Evolutionary conservation across 2,797 vertebrate species (phyloP), one percentile per base, ranked within the genome.

Genomic region (Sebastes diploproa): DNA sequence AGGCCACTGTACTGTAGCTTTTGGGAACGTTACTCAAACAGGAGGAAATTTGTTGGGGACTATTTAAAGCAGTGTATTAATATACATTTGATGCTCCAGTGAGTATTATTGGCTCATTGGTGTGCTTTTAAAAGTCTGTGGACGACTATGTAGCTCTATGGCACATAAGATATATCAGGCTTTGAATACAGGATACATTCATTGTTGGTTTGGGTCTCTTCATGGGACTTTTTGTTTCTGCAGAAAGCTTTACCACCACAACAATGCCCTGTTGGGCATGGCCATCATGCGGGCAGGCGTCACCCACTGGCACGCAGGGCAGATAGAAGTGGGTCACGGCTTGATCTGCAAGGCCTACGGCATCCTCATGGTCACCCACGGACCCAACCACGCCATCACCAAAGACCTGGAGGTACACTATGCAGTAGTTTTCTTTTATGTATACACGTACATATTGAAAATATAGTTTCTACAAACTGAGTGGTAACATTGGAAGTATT

Each of bases 291-390:
- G 96, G 30, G 96, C 97, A 2, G 98, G 98, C 0, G 96, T 98
- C 78, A 97, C 96, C 6, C 97, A 97, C 84, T 99, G 98, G 98
- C 98, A 99, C 0, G 97, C 97, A 2, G 97, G 98, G 1, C 87
- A 95, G 88, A 97, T 98, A 0, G 97, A 99, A 84, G 91, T 56
- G 0, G 98, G 96, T 2, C 98, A 99, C 0, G 90, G 92, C 29
- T 89, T 98, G 95, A 96, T 99, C 92, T 99, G 98, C 82, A 96
- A 97, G 91, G 97, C 98, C 61, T 98, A 96, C 7, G 94, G 95
- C 50, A 97, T 99, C 85, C 96, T 99, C 29, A 86, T 99, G 91
- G 93, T 98, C 81, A 99, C 97, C 10, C 98, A 99, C 0, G 98
- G 98, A 52, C 95, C 98, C 59, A 96, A 96, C 72, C 98, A 99